Evolutionary conservation across 2,888 invertebrate genomes (phyloP), one percentile per base, ranked within the genome.

Genomic region (Nomada lathburiana): DNA sequence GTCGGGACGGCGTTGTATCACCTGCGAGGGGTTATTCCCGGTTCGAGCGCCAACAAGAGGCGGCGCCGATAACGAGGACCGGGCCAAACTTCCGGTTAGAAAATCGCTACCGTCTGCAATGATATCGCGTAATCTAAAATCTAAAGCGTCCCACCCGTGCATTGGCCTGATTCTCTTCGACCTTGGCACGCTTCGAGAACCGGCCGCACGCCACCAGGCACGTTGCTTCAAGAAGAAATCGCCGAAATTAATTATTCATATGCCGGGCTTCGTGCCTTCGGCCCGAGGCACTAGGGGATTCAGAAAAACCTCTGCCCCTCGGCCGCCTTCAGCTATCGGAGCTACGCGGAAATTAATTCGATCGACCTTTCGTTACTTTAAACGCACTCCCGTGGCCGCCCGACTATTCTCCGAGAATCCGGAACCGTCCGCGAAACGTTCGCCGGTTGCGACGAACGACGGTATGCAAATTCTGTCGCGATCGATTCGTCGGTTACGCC

Each of bases 141-240:
- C 84, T 71, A 67, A 80, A 76, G 68, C 70, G 55, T 85, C 70
- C 78, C 42, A 52, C 63, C 63, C 76, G 80, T 78, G 80, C 80
- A 85, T 74, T 36, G 84, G 67, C 85, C 80, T 70, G 55, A 83
- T 87, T 73, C 74, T 76, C 71, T 67, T 65, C 74, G 80, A 85
- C 86, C 86, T 86, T 86, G 86, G 76, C 86, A 87, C 72, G 64
- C 77, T 80, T 73, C 69, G 64, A 68, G 72, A 75, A 65, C 23
- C 36, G 29, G 44, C 60, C 60, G 13, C 73, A 65, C 55, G 42
- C 59, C 26, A 44, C 57, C 29, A 26, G 26, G 23, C 44, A 9
- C 16, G 44, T 16, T 20, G 47, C 53, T 53, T 20, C 55, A 20
- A 55, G 52, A 80, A 69, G 80, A 74, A 80, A 60, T 68, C 59